A percentile compares a stretch with the other conserved stretches of the same genome.
Evolutionary conservation across 2,888 invertebrate genomes (phyloP).

Genomic region (Plutella xylostella): DNA sequence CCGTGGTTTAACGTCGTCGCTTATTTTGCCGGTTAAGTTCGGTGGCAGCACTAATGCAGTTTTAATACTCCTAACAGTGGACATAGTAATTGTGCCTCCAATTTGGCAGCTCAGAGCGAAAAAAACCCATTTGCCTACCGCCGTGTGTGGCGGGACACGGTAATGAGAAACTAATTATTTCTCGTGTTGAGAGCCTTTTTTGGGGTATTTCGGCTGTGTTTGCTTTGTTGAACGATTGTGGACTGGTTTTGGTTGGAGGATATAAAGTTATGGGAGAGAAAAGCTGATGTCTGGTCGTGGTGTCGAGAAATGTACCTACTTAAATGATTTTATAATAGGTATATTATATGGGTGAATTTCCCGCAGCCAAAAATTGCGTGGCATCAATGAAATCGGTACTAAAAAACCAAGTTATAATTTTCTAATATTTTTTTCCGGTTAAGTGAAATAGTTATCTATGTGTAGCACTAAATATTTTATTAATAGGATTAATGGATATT

Average conservation of each 20-base stretch:
- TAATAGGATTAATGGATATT: too few species aligned
- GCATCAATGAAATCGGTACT: too few species aligned
- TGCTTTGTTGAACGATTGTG: slow-evolving; percentile 4
- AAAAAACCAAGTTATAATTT: too few species aligned
- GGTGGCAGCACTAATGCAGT: slow-evolving; percentile 43
- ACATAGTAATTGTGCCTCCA: slow-evolving; percentile 27
- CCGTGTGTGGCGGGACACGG: slow-evolving; percentile 45
- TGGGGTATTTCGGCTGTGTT: slow-evolving; percentile 17
- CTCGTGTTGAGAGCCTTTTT: slow-evolving; percentile 24
- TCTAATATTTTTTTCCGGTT: too few species aligned
- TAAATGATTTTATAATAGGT: too few species aligned
- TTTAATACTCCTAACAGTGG: slow-evolving; percentile 41
- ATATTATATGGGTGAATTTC: too few species aligned
- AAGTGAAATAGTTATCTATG: too few species aligned
- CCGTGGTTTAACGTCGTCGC: not conserved
- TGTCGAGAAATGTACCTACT: too few species aligned
- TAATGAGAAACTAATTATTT: slow-evolving; percentile 54
- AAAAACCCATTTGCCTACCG: slow-evolving; percentile 40
- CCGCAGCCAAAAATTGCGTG: too few species aligned
- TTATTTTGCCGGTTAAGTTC: slow-evolving; percentile 6
- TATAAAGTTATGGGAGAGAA: too few species aligned
- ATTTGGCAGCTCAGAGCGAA: slow-evolving; percentile 41
- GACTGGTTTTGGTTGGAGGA: not conserved
- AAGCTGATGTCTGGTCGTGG: too few species aligned
- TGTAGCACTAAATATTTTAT: too few species aligned